These are phyloP conservation scores for Erannis defoliaria DNA, from an alignment of 2,888 invertebrate genomes.

Conservation along the genomic window DNA sequence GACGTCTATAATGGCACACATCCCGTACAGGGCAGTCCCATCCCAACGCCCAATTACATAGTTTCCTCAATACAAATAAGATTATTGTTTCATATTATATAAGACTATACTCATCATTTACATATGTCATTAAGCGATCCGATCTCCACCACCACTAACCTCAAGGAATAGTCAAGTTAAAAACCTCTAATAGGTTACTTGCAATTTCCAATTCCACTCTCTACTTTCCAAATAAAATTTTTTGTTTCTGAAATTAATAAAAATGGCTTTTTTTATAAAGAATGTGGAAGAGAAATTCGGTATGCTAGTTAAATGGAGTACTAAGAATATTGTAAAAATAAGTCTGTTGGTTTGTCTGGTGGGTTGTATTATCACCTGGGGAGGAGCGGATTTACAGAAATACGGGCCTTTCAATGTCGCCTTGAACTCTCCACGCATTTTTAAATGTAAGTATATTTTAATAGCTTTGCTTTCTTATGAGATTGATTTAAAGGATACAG, in stretches of 20 bases:
- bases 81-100: slow-evolving; percentile 27
- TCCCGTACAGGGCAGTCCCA: neutral
- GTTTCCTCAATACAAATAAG: slow-evolving; percentile 1
- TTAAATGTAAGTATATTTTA: slow-evolving; percentile 71
- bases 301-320: neutral
- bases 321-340: slow-evolving; percentile 38
- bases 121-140: slow-evolving; percentile 23
- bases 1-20: neutral
- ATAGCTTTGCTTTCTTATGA: neutral
- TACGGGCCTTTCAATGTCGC: slow-evolving; percentile 74
- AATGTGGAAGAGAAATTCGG: neutral
- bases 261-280: slow-evolving; percentile 14
- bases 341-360: slow-evolving; percentile 50
- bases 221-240: neutral
- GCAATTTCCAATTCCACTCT: neutral
- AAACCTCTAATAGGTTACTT: slow-evolving; percentile 15
- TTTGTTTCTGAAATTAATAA: slow-evolving; percentile 1
- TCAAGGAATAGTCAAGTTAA: neutral
- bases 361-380: slow-evolving; percentile 51
- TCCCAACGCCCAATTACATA: neutral
- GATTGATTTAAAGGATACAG: neutral
- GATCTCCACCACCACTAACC: slow-evolving; percentile 3
- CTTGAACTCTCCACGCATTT: slow-evolving; percentile 64
- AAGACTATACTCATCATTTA: slow-evolving; percentile 4
- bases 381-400: slow-evolving; percentile 69